These are phyloP conservation scores for Paedocypris sp. DNA, from an alignment of 2,113 vertebrate species.

Conservation along the genomic window DNA sequence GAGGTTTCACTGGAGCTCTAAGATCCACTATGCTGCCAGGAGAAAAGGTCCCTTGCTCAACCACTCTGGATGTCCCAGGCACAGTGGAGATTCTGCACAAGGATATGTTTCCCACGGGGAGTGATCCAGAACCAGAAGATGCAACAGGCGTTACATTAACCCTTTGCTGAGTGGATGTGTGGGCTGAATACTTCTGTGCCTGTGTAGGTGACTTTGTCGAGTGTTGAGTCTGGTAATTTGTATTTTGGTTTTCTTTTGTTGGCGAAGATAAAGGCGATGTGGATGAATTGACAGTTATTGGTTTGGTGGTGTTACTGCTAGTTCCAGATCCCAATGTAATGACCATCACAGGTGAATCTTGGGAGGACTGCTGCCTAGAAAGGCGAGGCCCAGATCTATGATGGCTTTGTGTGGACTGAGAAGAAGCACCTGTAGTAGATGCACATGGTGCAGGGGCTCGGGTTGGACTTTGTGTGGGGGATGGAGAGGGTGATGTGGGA, in stretches of 20 bases:
- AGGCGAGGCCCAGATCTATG: slow-evolving; percentile 69
- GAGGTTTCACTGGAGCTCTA: slow-evolving; percentile 72
- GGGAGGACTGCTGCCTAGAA: slow-evolving; percentile 77
- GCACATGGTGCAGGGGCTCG: slow-evolving; percentile 47
- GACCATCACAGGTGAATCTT: slow-evolving; percentile 78
- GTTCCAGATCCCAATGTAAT: slow-evolving; percentile 76
- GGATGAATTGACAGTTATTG: slow-evolving; percentile 69
- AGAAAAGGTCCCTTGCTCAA: slow-evolving; percentile 69
- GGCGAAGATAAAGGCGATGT: slow-evolving; percentile 82
- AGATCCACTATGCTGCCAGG: slow-evolving; percentile 75
- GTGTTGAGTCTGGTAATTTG: slow-evolving; percentile 63
- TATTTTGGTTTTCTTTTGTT: slow-evolving; percentile 64
- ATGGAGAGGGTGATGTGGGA: slow-evolving; percentile 70
- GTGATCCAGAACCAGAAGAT: slow-evolving; percentile 60
- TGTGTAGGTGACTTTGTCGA: slow-evolving; percentile 59
- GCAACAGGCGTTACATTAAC: slow-evolving; percentile 51
- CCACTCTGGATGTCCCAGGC: slow-evolving; percentile 70
- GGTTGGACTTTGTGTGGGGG: slow-evolving; percentile 79
- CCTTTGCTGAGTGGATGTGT: slow-evolving; percentile 49
- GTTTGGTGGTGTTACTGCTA: slow-evolving; percentile 69
- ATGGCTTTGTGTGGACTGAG: slow-evolving; percentile 69
- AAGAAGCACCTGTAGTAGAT: slow-evolving; percentile 59
- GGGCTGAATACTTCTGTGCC: slow-evolving; percentile 54
- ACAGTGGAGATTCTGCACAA: slow-evolving; percentile 81
- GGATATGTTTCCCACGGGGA: slow-evolving; percentile 82